Evolutionary conservation across 2,888 invertebrate genomes (phyloP), one percentile per base, ranked within the genome.

Genomic region (Minunthozetes semirufus): DNA sequence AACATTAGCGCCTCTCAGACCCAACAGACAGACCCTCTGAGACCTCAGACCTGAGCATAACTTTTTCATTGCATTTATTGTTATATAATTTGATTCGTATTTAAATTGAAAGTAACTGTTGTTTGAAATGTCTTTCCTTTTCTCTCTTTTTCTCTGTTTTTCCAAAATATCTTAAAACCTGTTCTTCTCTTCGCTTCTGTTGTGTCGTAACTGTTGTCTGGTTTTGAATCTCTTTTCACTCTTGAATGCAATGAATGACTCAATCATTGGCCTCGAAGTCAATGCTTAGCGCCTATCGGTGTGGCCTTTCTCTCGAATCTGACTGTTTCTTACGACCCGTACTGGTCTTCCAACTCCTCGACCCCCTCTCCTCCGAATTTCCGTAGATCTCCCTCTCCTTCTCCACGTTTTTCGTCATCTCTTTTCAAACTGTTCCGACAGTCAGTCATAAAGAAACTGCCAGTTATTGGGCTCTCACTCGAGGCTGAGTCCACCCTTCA

Each of bases 391-490:
- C 68, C 68, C n/a, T 63, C 63, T 19, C 63, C 63, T 33, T 46
- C 68, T 68, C 68, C 68, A 11, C 68, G 68, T 19, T 42, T 68
- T 19, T 68, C 68, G 38, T 68, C 68, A 68, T 68, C 68, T 11
- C 42, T 68, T 19, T 68, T 68, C 22, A 68, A 68, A 42, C 46
- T 68, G 22, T 38, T 68, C 3, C n/a, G 68, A 68, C 38, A 68
- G 13, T 68, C 68, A 68, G 68, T 68, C 11, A 68, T 22, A 68
- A 68, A 68, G 68, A 68, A 68, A 68, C 68, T 42, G 68, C 68
- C 68, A 68, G 68, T 46, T 8, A 38, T 74, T 50, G 74, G 74
- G 53, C 19, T 56, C 42, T 74, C 74, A n/a, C 46, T 66, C 25
- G 74, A 74, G 17, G 74, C 74, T 13, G 74, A 74, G 48, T 29